These are phyloP conservation scores for Hippopotamyrus pictus DNA, from an alignment of 2,797 vertebrate species.

Conservation along the genomic window DNA sequence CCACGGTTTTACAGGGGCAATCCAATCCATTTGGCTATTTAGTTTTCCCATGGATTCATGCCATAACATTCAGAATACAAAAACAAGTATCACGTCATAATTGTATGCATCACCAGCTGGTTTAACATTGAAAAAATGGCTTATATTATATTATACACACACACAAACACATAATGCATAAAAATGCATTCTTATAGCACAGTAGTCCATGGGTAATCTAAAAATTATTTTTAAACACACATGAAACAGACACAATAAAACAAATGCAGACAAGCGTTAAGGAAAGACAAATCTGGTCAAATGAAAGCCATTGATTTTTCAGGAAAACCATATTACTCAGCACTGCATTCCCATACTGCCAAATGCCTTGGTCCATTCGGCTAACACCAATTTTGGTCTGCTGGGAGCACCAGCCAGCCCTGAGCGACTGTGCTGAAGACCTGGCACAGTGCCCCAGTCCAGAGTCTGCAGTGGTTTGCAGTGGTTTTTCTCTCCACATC, in stretches of 20 bases:
- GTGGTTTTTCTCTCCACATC: background rate
- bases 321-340: background rate
- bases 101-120: background rate
- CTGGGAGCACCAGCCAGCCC: background rate
- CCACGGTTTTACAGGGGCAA: background rate
- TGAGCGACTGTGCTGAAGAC: background rate
- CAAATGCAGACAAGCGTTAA: background rate
- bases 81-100: background rate
- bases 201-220: background rate
- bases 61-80: background rate
- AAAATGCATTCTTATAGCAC: background rate
- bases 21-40: background rate
- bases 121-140: background rate
- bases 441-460: background rate
- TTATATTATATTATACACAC: background rate
- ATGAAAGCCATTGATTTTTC: background rate
- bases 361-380: background rate
- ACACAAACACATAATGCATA: background rate
- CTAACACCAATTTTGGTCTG: background rate
- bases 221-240: background rate
- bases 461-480: background rate
- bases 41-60: background rate
- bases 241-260: background rate
- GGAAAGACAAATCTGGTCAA: background rate
- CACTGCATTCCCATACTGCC: background rate